These are phyloP conservation scores for Platycnemis pennipes DNA, from an alignment of 2,888 invertebrate genomes.

Conservation along the genomic window DNA sequence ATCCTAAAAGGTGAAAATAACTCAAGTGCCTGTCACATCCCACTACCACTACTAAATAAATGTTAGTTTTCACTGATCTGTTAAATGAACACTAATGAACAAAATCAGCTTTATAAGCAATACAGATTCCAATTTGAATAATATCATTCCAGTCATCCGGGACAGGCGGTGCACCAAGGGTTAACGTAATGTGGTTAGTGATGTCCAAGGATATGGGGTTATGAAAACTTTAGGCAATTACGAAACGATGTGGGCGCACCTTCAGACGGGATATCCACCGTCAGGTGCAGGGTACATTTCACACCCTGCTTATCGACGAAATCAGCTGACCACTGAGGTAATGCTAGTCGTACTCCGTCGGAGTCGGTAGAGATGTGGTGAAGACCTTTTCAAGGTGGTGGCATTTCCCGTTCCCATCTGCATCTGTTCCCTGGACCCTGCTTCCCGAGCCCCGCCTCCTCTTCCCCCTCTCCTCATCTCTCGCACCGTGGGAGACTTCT, in stretches of 20 bases:
- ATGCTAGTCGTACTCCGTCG: not conserved
- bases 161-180: no score
- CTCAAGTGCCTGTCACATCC: no score
- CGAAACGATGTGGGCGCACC: not conserved
- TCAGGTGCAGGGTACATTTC: not conserved
- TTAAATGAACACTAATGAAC: no score
- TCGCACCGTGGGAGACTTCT: conserved; percentile 26
- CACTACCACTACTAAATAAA: no score
- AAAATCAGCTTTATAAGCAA: no score
- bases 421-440: not conserved
- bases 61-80: no score
- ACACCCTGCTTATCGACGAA: not conserved
- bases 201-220: no score
- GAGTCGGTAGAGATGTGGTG: not conserved
- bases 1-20: no score
- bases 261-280: not conserved
- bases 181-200: no score
- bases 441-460: not conserved
- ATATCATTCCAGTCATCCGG: no score
- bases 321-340: not conserved
- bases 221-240: no score
- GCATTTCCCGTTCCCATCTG: not conserved
- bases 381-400: not conserved
- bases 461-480: not conserved
- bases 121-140: no score